Evolutionary conservation across 2,888 invertebrate genomes (phyloP).

Genomic region (Cybosia mesomella): DNA sequence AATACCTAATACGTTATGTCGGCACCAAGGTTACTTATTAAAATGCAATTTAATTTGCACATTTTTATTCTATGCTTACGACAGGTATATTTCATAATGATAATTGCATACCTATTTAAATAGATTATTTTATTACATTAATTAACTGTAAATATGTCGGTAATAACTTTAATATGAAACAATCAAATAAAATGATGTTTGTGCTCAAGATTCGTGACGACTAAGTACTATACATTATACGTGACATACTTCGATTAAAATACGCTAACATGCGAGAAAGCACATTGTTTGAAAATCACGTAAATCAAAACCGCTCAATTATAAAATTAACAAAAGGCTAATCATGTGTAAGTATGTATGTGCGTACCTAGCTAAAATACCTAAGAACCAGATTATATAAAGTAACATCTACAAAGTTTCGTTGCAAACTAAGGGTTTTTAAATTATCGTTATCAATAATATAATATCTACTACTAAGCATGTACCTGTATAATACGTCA

Average conservation of each 20-base stretch:
- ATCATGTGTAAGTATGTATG: not conserved
- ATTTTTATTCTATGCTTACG: not conserved
- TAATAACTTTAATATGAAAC: not conserved
- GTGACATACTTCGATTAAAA: slow-evolving; percentile 6
- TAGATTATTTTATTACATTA: not conserved
- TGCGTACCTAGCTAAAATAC: not conserved
- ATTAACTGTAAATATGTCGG: not conserved
- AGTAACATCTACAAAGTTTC: not conserved
- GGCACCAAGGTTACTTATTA: not conserved
- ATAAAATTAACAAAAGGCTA: not conserved
- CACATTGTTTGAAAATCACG: slow-evolving; percentile 12
- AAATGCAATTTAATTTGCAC: slow-evolving; percentile 1
- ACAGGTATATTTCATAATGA: not conserved
- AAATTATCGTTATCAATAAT: not conserved
- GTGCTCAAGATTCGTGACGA: not conserved
- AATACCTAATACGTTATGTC: not conserved
- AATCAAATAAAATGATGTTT: not conserved
- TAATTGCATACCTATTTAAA: not conserved
- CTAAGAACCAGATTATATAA: not conserved
- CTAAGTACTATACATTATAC: not conserved
- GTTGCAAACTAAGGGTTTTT: not conserved
- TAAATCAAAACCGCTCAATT: not conserved
- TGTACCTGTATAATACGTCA: no score
- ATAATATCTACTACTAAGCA: not conserved
- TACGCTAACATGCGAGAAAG: slow-evolving; percentile 15